Evolutionary conservation across 23 tunicate species (phyloP), one percentile per base, ranked within the genome.

Genomic region (Phallusia fumigata): DNA sequence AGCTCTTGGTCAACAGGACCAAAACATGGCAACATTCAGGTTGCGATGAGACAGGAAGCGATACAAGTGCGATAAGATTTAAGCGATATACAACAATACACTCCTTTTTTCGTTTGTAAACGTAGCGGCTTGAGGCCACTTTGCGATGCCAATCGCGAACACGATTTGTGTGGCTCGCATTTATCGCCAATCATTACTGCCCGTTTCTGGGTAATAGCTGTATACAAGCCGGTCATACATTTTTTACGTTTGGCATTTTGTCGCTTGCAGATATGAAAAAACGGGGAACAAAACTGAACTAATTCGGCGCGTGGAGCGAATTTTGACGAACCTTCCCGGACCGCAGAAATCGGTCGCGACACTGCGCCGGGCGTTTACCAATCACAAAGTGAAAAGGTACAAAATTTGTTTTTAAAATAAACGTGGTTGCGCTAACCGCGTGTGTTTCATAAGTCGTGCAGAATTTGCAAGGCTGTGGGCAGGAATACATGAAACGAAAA

Each of bases 381-480:
- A 58, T 24, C 28, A 21, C 69, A 22, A 24, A 58, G 2, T 21
- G 16, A 58, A 58, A 24, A 58, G 28, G 69, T 58, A 58, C 26
- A 24, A 58, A 24, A 58, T 5, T 40, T 40, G 8, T 40, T 10
- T 40, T 40, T 40, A 40, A 40, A 40, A 40, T 3, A 40, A 5
- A 40, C 5, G 10, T 10, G 5, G 47, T 40, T 40, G 5, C 47
- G 10, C 47, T 10, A 40, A 40, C 47, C 8, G 47, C 47, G 5
- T 10, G 5, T 40, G 47, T 40, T 40, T 40, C 10, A 13, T 58
- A 21, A 88, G 91, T 24, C 91, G 86, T 26, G 82, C 79, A 33
- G 91, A 88, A 33, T 76, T 58, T 49, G 53, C 77, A 33, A 52
- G 85, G 22, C 19, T 79, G 30, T 82, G 80, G 86, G 53, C 79